Conservation (phyloP, 2,113 vertebrate genomes). For the Propithecus coquereli region DNA sequence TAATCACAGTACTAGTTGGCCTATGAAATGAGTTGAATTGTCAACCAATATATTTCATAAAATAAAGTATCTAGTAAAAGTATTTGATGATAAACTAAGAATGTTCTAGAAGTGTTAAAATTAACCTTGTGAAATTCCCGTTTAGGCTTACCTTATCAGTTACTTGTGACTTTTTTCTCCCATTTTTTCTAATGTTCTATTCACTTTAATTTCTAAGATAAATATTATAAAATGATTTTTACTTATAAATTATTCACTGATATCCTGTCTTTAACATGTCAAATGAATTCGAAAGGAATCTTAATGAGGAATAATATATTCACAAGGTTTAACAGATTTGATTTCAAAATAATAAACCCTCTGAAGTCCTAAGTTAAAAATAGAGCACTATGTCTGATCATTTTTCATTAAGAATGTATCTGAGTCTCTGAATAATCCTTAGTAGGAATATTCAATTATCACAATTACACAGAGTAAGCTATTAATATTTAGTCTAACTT, state of each 20-base stretch:
- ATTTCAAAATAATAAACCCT: conserved; percentile 63
- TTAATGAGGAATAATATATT: conserved; percentile 55
- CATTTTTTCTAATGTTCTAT: neutral
- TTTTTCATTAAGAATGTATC: conserved; percentile 57
- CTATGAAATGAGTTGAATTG: conserved; percentile 34
- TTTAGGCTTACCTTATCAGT: neutral
- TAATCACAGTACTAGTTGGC: neutral
- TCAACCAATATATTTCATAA: neutral
- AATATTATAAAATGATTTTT: conserved; percentile 57
- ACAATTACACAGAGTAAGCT: conserved; percentile 13
- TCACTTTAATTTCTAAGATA: conserved; percentile 57
- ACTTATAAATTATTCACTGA: conserved; percentile 56
- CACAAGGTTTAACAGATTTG: conserved; percentile 47
- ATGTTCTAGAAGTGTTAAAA: neutral
- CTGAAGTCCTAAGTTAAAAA: conserved; percentile 55
- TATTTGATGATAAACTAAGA: neutral
- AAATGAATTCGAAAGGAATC: conserved; percentile 54
- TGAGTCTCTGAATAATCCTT: conserved; percentile 56
- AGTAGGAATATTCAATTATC: conserved; percentile 37
- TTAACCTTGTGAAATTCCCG: neutral
- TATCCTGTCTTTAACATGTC: conserved; percentile 31
- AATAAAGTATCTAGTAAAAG: conserved; percentile 10
- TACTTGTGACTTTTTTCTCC: neutral
- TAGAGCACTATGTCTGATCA: conserved; percentile 51
- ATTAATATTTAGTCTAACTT: conserved; percentile 17